These are phyloP conservation scores for Neotoxoptera formosana DNA, from an alignment of 1,140 invertebrate genomes.

Conservation along the genomic window DNA sequence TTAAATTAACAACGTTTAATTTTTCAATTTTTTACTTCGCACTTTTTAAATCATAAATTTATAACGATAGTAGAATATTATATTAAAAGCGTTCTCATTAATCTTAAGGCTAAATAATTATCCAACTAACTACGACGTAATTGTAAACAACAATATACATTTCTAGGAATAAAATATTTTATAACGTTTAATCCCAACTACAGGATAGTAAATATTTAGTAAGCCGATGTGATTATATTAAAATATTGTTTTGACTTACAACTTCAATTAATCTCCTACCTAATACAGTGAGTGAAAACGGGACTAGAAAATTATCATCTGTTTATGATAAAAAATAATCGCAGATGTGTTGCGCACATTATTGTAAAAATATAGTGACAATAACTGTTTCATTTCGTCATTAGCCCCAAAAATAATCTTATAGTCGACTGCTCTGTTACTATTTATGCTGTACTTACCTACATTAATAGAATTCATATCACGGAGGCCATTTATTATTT, in stretches of 20 bases:
- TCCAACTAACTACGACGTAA: background rate
- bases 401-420: no score
- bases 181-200: background rate
- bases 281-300: no score
- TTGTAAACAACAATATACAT: background rate
- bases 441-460: background rate
- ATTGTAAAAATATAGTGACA: background rate
- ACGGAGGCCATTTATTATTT: no score
- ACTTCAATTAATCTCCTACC: no score
- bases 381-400: no score
- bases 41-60: background rate
- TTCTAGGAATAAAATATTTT: background rate
- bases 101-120: background rate
- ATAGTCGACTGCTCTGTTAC: background rate
- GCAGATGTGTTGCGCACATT: background rate
- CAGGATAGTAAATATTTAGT: background rate
- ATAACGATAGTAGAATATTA: background rate
- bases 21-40: background rate
- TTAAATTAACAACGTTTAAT: background rate
- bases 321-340: background rate
- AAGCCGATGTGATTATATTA: background rate
- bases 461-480: no score
- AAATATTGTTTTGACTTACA: no score
- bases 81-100: background rate
- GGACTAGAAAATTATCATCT: no score